Base-by-base conservation (phyloP, 2,888 invertebrate genomes). In the Megalurothrips usitatus region DNA sequence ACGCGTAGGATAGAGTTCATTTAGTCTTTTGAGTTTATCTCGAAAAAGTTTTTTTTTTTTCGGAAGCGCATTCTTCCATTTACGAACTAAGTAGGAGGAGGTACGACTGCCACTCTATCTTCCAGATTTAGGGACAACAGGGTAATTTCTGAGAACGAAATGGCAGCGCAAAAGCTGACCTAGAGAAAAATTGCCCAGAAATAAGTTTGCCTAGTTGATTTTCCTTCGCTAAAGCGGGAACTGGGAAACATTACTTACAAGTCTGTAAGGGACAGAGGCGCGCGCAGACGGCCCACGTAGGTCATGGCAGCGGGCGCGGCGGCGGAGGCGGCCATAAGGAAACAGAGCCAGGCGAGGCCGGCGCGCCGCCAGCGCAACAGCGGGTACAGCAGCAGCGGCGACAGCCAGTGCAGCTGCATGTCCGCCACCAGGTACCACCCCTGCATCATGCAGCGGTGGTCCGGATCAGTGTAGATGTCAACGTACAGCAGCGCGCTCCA, bases 401-500 rank as follows among this genome's bases (percentile, higher is more conserved):
- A 89, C 19, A 91, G 82, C 84, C 90, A 86, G 84, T 89, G 91
- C 68, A 91, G 85, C 84, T 91, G 91, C 84, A 90, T 90, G 83
- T 91, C 91, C 17, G 90, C 89, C 6, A 90, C 88, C 75, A 91
- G 85, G 84, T 91, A 91, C 91, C 91, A 91, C 0, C 89, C 88
- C 83, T 90, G 91, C 48, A 87, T 87, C 49, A 91, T 84, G 84
- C 91, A 91, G 88, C 85, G 83, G 52, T 80, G 81, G n/a, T 83
- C 81, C 0, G 83, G 81, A 68, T 82, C 81, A 75, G 82, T 79
- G 81, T 84, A 84, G 81, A 85, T 85, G 81, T 84, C 84, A 63
- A 85, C 79, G 82, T 85, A 85, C 11, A 84, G 80, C 4, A 85
- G 79, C 43, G 84, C 84, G 11, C 82, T 23, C 84, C 84, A 84